Conservation (phyloP, 2,113 vertebrate genomes). For the Gymnarchus niloticus region DNA sequence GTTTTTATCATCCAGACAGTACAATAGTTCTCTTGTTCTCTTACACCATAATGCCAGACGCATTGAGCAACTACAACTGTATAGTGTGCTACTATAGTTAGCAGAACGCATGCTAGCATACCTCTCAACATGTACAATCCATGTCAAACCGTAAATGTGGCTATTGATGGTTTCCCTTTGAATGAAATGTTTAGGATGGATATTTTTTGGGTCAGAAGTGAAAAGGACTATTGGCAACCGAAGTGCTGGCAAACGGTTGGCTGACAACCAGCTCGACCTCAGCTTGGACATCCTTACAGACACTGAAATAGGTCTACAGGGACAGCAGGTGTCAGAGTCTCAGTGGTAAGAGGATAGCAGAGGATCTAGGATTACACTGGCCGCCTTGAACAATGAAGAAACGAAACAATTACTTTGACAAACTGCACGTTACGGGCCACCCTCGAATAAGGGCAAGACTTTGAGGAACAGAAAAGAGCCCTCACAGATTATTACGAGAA, state of each 20-base stretch:
- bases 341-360: conserved; percentile 6
- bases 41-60: background rate
- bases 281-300: conserved; percentile 27
- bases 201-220: conserved; percentile 41
- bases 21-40: background rate
- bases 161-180: conserved; percentile 26
- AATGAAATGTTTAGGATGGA: conserved; percentile 36
- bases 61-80: background rate
- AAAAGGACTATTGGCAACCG: conserved; percentile 14
- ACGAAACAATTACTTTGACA: conserved; percentile 13
- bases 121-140: background rate
- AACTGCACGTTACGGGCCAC: background rate
- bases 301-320: conserved; percentile 11
- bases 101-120: background rate
- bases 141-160: conserved; percentile 28
- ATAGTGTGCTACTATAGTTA: background rate
- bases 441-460: background rate
- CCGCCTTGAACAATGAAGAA: conserved; percentile 16
- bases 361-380: conserved; percentile 26
- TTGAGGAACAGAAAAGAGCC: background rate
- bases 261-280: conserved; percentile 54
- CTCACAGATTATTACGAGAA: background rate
- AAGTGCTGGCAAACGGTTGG: conserved; percentile 43
- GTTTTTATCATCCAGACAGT: background rate
- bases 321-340: background rate